phyloP scores from a whole-genome alignment of 1,140 invertebrate genomes.

The Eufriesea mexicana region DNA sequence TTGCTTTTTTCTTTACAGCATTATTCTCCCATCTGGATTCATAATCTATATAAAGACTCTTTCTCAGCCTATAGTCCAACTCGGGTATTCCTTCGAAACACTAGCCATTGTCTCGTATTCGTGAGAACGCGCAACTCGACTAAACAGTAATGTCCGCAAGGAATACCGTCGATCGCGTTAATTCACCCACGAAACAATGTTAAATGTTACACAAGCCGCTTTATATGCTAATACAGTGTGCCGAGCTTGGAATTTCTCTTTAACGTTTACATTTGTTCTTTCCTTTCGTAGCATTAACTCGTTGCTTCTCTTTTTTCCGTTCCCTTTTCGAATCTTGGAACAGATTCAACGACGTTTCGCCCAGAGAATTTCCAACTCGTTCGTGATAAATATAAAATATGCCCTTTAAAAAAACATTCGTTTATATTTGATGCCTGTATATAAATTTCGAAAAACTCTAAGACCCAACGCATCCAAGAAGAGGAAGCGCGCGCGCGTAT shows the following conservation, averaged over 20 bases:
- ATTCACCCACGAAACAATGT: conserved; percentile 19
- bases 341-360: too few relatives aligned
- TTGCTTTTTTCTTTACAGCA: conserved; percentile 69
- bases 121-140: conserved; percentile 1
- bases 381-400: conserved; percentile 29
- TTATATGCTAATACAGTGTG: not conserved
- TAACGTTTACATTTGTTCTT: not conserved
- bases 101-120: not conserved
- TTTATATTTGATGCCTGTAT: not conserved
- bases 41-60: conserved; percentile 65
- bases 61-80: conserved; percentile 22
- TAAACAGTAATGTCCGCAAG: not conserved
- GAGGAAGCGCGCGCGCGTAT: too few relatives aligned
- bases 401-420: not conserved
- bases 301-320: not conserved
- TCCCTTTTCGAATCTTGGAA: too few relatives aligned
- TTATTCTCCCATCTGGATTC: conserved; percentile 69
- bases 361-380: conserved; percentile 46
- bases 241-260: conserved; percentile 48
- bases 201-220: conserved; percentile 22
- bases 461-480: conserved; percentile 20
- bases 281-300: not conserved
- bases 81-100: not conserved
- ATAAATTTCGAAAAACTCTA: conserved; percentile 36
- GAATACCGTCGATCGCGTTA: conserved; percentile 26